Base-by-base conservation (phyloP, 2,888 invertebrate genomes). In the Acanthacorydalis orientalis region DNA sequence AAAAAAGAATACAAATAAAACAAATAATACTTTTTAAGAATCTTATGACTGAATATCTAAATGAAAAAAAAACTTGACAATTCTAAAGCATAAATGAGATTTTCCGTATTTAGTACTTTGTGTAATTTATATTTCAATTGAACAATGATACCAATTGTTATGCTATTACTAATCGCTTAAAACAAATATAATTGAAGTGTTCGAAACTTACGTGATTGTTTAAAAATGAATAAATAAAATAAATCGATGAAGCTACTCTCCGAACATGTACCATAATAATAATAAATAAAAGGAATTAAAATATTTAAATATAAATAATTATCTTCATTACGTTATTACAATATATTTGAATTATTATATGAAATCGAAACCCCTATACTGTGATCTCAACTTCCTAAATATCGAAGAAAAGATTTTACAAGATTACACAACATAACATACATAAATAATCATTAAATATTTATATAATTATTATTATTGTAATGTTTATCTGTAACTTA, bases 351-450 rank as follows among this genome's bases (percentile, higher is more conserved):
- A 41, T 6, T 41, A 15, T 23, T 15, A 23, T 41, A 10, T 15
- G 23, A 44, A 44, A 44, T 10, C 15, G 15, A 48, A 50, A 48
- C 52, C 51, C 52, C 52, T 52, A 48, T 51, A 52, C 53, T 66
- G 67, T 66, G 65, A 65, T 53, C 53, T 64, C 63, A 61, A 61
- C 62, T 66, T 64, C 64, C 63, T 64, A 63, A 63, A 34, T 42
- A 31, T 42, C 42, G 15, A 38, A 38, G 15, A 15, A 38, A 12
- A 12, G 12, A 38, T 38, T 38, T 38, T 15, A 38, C 15, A 38
- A 38, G 15, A 23, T 23, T 23, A 38, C 12, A 38, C 12, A 38
- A 38, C 15, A 38, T 38, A 15, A 38, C 15, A 38, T 15, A 38
- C 39, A 23, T 23, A 23, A 23, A 4, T 23, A 23, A 23, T 23